These are phyloP conservation scores for Pheosia gnoma DNA, from an alignment of 2,888 invertebrate species.

Conservation along the genomic window DNA sequence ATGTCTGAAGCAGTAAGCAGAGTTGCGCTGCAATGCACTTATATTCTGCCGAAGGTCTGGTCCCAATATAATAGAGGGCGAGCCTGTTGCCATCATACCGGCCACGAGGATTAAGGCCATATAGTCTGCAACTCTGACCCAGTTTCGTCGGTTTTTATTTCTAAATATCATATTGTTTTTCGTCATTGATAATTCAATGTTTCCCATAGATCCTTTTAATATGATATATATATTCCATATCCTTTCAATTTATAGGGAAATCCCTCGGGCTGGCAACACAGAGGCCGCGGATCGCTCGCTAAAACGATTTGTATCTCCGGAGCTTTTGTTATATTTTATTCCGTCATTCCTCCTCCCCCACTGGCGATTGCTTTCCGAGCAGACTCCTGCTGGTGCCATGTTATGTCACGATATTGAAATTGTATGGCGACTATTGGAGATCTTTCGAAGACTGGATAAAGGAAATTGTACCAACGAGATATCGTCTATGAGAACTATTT, in stretches of 20 bases:
- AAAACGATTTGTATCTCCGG: slow-evolving; percentile 22
- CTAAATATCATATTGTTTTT: no score
- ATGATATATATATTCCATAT: background rate
- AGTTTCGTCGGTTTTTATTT: no score
- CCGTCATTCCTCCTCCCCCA: slow-evolving; percentile 10
- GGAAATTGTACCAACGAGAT: background rate
- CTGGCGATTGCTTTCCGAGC: slow-evolving; percentile 35
- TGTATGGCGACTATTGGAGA: background rate
- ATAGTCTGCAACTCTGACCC: no score
- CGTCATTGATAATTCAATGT: no score
- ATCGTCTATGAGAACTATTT: background rate
- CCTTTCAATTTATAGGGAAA: slow-evolving; percentile 4
- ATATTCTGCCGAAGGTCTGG: no score
- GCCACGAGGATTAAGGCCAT: no score
- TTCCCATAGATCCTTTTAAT: background rate
- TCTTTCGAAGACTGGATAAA: background rate
- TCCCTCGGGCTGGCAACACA: background rate
- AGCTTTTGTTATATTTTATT: slow-evolving; percentile 28
- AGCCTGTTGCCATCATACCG: no score
- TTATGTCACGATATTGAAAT: slow-evolving; percentile 2
- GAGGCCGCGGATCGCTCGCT: slow-evolving; percentile 15
- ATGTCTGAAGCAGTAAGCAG: no score
- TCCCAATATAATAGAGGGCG: no score
- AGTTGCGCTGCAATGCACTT: no score
- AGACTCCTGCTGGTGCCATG: slow-evolving; percentile 20